Evolutionary conservation across 2,113 vertebrate genomes (phyloP).

Genomic region (Epinephelus fuscoguttatus): DNA sequence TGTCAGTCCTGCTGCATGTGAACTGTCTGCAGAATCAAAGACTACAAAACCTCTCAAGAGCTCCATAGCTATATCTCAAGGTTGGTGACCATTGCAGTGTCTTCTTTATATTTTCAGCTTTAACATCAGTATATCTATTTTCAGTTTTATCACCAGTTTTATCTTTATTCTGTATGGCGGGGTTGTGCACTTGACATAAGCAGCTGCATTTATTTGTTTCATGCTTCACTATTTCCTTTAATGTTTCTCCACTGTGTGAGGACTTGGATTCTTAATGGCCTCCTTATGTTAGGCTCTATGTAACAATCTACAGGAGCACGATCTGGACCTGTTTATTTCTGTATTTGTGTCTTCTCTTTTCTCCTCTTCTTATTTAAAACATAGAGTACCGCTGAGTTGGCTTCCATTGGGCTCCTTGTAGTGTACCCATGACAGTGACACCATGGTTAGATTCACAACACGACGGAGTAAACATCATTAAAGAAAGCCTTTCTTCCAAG

Average conservation of each 20-base stretch:
- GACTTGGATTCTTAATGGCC: conserved; percentile 60
- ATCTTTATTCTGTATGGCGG: conserved; percentile 11
- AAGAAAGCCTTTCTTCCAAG: conserved; percentile 24
- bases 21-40: conserved; percentile 40
- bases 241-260: conserved; percentile 60
- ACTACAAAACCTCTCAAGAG: conserved; percentile 41
- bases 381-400: conserved; percentile 15
- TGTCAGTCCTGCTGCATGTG: conserved; percentile 36
- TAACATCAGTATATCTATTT: not conserved
- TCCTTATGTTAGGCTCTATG: conserved; percentile 48
- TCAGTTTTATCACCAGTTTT: conserved; percentile 5
- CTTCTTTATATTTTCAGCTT: conserved; percentile 18
- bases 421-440: not conserved
- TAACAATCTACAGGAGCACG: conserved; percentile 51
- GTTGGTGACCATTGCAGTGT: not conserved
- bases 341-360: not conserved
- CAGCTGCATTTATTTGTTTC: conserved; percentile 58
- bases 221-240: conserved; percentile 69
- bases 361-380: conserved; percentile 13
- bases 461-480: conserved; percentile 33
- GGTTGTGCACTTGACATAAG: conserved; percentile 37
- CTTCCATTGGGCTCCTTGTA: not conserved
- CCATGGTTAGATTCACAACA: conserved; percentile 16
- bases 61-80: conserved; percentile 23
- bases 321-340: conserved; percentile 34